These are phyloP conservation scores for Bembecia ichneumoniformis DNA, from an alignment of 2,888 invertebrate species.

Conservation along the genomic window DNA sequence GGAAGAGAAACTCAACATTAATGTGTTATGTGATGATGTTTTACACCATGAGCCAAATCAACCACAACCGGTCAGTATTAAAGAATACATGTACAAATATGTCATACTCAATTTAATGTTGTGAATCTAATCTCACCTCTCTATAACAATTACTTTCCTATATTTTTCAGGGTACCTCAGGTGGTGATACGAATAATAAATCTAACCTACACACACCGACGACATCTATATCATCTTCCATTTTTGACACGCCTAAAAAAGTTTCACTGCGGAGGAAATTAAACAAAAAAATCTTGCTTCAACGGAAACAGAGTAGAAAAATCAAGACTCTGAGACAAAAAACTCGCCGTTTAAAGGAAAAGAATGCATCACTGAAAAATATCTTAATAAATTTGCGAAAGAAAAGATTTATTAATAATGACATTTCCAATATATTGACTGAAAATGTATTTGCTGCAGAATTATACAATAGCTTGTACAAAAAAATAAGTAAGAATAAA, in stretches of 20 bases:
- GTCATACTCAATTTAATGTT: too few species aligned
- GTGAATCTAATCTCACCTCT: too few species aligned
- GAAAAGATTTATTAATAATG: constrained; percentile 5
- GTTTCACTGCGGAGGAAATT: not conserved
- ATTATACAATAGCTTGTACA: constrained; percentile 5
- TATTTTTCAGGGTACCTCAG: too few species aligned
- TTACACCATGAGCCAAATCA: too few species aligned
- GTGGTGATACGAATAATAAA: too few species aligned
- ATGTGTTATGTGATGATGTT: too few species aligned
- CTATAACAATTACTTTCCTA: too few species aligned
- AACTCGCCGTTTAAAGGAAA: constrained; percentile 2
- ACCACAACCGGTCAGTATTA: too few species aligned
- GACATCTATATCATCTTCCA: too few species aligned
- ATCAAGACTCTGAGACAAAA: constrained; percentile 1
- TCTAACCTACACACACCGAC: too few species aligned
- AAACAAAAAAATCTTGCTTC: not conserved
- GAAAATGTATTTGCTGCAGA: constrained; percentile 7
- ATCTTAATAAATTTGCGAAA: constrained; percentile 5
- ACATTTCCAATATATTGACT: constrained; percentile 3
- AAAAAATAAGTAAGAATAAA: constrained; percentile 3
- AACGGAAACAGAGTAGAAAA: not conserved
- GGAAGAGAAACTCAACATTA: too few species aligned
- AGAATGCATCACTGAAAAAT: constrained; percentile 6
- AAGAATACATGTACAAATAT: too few species aligned
- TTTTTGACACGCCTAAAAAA: constrained; percentile 2